A percentile compares a stretch with the other conserved stretches of the same genome.
Conservation (phyloP, 1,140 invertebrate species). For the Bombus balteatus region DNA sequence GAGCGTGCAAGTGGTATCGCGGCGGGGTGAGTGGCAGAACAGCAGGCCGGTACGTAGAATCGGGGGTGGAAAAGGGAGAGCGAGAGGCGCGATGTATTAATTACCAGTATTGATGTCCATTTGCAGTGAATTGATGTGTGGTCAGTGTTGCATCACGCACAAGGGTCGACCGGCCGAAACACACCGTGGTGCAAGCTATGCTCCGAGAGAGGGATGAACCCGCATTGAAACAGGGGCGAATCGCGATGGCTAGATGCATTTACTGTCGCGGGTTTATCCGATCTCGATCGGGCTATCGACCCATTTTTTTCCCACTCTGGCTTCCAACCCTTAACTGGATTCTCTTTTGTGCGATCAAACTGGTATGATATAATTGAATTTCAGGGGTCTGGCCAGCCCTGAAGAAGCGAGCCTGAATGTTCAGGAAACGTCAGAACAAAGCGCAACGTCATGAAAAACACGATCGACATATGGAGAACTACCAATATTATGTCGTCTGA, state of each 20-base stretch:
- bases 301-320: conserved; percentile 24
- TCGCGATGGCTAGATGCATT: conserved; percentile 49
- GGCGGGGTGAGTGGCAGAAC: conserved; percentile 33
- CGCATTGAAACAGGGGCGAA: conserved; percentile 70
- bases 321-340: background rate
- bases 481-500: too few relatives aligned
- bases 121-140: conserved; percentile 84
- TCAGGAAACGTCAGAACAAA: too few relatives aligned
- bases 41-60: conserved; percentile 20
- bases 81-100: conserved; percentile 83
- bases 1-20: conserved; percentile 67
- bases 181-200: conserved; percentile 51
- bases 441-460: too few relatives aligned
- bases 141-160: conserved; percentile 82
- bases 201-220: conserved; percentile 72
- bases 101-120: conserved; percentile 84
- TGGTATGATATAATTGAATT: too few relatives aligned
- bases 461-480: too few relatives aligned
- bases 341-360: background rate
- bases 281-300: conserved; percentile 70
- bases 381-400: too few relatives aligned
- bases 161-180: conserved; percentile 80
- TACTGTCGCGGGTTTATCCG: conserved; percentile 39
- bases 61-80: conserved; percentile 44
- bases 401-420: too few relatives aligned